phyloP scores from a whole-genome alignment of 2,113 vertebrate genomes.

The Hoplias malabaricus region DNA sequence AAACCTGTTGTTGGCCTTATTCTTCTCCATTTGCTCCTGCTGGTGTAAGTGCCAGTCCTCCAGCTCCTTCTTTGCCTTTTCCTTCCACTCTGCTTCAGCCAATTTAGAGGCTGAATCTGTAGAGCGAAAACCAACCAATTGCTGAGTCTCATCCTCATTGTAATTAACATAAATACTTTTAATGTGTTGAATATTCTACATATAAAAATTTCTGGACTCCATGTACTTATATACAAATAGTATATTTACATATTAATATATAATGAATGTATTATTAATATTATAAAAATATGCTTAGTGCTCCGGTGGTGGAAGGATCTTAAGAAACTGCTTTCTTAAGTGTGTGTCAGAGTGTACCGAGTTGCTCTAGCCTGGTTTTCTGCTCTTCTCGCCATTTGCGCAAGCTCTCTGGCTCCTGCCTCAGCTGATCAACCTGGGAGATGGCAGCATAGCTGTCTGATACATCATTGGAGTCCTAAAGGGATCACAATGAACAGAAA shows the following conservation, averaged over 20 bases:
- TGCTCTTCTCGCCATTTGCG: conserved; percentile 98
- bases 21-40: conserved; percentile 95
- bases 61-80: conserved; percentile 94
- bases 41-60: conserved; percentile 97
- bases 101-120: conserved; percentile 88
- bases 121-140: not conserved
- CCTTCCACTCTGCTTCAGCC: conserved; percentile 89
- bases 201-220: too few relatives aligned
- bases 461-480: conserved; percentile 86
- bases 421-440: conserved; percentile 87
- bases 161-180: too few relatives aligned
- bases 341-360: conserved; percentile 72
- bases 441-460: conserved; percentile 89
- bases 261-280: too few relatives aligned
- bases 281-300: too few relatives aligned
- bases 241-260: too few relatives aligned
- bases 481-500: not conserved
- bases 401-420: conserved; percentile 95
- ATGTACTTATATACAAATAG: too few relatives aligned
- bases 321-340: too few relatives aligned
- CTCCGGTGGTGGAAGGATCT: too few relatives aligned
- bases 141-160: not conserved
- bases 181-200: too few relatives aligned
- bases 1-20: conserved; percentile 94
- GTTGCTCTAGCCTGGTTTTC: conserved; percentile 85